Percentiles rank a stretch among this genome's conserved stretches.
phyloP scores from a whole-genome alignment of 2,797 vertebrate species.

The Darevskia nairensis region DNA sequence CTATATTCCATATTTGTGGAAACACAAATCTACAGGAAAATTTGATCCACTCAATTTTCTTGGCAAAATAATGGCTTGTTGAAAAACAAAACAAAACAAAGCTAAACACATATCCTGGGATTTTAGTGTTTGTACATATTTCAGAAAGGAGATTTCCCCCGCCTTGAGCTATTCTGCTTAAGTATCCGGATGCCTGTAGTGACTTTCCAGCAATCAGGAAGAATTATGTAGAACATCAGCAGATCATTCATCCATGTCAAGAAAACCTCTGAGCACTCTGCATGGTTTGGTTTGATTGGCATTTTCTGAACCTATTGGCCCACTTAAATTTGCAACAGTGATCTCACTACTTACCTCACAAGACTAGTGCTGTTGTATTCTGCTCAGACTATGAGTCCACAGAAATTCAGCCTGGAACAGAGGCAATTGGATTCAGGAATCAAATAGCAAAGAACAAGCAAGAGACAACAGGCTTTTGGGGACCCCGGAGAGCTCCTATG shows the following conservation, averaged over 20 bases:
- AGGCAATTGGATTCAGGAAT: too few species aligned
- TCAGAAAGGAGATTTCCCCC: too few species aligned
- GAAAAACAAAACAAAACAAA: neutral
- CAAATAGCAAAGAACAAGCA: too few species aligned
- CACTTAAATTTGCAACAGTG: neutral
- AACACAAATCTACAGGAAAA: too few species aligned
- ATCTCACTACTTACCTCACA: too few species aligned
- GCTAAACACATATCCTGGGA: too few species aligned
- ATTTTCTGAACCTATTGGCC: neutral
- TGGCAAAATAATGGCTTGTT: neutral
- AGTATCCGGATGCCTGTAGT: neutral
- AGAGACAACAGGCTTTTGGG: neutral
- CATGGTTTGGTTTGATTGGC: neutral
- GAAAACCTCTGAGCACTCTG: neutral
- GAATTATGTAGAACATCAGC: constrained; percentile 1
- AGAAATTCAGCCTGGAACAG: neutral
- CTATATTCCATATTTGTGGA: neutral
- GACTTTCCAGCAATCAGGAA: neutral
- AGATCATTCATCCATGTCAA: neutral
- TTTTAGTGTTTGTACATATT: too few species aligned
- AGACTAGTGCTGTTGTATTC: neutral
- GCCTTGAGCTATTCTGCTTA: neutral
- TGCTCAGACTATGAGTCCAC: too few species aligned
- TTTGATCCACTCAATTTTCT: neutral
- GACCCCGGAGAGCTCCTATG: neutral